Percentiles rank a stretch among this genome's conserved stretches.
Conservation (phyloP, 2,888 invertebrate species). For the Margaritifera margaritifera region DNA sequence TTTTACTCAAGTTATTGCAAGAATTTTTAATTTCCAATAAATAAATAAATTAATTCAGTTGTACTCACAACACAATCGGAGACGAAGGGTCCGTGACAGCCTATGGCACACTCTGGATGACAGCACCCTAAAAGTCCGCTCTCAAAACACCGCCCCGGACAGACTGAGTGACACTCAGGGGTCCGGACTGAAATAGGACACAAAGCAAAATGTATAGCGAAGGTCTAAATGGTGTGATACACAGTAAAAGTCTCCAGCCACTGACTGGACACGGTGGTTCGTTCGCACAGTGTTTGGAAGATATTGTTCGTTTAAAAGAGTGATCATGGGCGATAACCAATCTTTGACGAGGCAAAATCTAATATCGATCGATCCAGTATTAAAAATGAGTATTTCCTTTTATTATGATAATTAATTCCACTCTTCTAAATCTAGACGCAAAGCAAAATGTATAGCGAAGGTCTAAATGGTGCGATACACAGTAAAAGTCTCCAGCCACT, state of each 20-base stretch:
- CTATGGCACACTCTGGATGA: constrained; percentile 96
- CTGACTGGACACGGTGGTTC: not conserved
- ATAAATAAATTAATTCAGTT: not conserved
- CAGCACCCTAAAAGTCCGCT: constrained; percentile 80
- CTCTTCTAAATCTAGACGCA: too few species aligned
- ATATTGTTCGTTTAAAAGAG: too few species aligned
- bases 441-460: not conserved
- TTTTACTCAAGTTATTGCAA: not conserved
- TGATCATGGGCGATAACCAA: too few species aligned
- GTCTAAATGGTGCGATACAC: not conserved
- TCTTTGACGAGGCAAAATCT: too few species aligned
- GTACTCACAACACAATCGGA: constrained; percentile 46
- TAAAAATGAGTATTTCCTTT: too few species aligned
- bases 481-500: not conserved
- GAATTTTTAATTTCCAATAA: too few species aligned
- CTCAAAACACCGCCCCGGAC: constrained; percentile 47
- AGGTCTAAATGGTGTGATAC: not conserved
- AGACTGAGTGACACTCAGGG: constrained; percentile 33
- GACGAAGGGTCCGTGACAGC: constrained; percentile 87
- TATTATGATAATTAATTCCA: too few species aligned
- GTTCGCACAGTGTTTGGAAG: not conserved
- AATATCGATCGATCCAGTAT: too few species aligned
- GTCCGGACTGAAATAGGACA: constrained; percentile 21
- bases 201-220: not conserved
- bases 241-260: not conserved